A percentile compares a stretch with the other conserved stretches of the same genome.
phyloP scores from a whole-genome alignment of 2,797 vertebrate species.

The Microctenopoma steveboyesi region DNA sequence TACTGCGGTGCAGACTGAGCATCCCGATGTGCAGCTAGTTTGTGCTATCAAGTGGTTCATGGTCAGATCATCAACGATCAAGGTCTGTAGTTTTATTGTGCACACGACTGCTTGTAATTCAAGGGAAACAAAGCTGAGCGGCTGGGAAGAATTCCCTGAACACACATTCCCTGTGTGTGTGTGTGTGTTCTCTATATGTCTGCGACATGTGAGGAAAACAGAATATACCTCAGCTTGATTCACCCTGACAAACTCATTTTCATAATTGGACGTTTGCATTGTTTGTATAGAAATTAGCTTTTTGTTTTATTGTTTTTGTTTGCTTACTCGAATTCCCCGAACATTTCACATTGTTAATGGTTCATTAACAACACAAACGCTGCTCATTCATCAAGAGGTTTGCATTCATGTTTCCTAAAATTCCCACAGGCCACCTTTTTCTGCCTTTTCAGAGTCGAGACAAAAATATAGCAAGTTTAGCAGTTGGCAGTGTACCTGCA shows the following conservation, averaged over 20 bases:
- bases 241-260: neutral
- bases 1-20: slow-evolving; percentile 33
- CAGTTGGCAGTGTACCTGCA: too few species aligned
- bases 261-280: neutral
- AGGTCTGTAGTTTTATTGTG: slow-evolving; percentile 47
- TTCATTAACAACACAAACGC: too few species aligned
- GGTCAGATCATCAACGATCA: slow-evolving; percentile 32
- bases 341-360: too few species aligned
- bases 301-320: neutral
- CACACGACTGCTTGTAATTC: slow-evolving; percentile 26
- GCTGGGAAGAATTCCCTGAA: slow-evolving; percentile 9
- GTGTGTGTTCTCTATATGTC: neutral
- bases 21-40: slow-evolving; percentile 40
- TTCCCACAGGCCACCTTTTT: too few species aligned
- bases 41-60: slow-evolving; percentile 52
- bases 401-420: too few species aligned
- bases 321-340: neutral
- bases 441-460: too few species aligned
- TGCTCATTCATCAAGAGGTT: too few species aligned
- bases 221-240: too few species aligned
- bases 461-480: too few species aligned
- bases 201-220: too few species aligned
- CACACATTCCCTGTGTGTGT: neutral
- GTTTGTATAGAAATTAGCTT: neutral
- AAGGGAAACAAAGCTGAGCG: slow-evolving; percentile 26